Base-by-base conservation (phyloP, 2,113 vertebrate genomes). In the Paracanthobrama guichenoti region DNA sequence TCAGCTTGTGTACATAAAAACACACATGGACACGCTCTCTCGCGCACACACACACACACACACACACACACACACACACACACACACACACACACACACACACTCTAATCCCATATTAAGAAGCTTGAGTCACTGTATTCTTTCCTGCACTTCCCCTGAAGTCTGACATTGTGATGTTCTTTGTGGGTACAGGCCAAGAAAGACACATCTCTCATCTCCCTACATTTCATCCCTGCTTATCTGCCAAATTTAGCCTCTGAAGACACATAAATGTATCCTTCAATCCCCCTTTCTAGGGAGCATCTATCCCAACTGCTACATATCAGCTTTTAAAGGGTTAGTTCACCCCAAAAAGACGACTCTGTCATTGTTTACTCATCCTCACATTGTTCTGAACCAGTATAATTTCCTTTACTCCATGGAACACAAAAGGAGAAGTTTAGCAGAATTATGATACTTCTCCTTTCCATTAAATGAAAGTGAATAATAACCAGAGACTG, bases 51-150 rank as follows among this genome's bases (percentile, higher is more conserved):
- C 39, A 46, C 46, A 22, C 62, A 2, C 44, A 31, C 31, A 31
- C 31, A 31, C 31, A 31, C 31, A 31, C 31, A 31, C 31, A 31
- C 31, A 31, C 31, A 31, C 31, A 31, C 31, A 31, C 31, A 31
- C 31, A 31, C 31, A 31, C 31, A 31, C 31, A 31, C 31, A 31
- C 31, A 73, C 53, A 48, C 18, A 69, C 39, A 46, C 31, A 16
- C 62, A 1, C 44, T 74, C 82, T 48, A 69, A 84, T 79, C 82
- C 71, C 18, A 48, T 50, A 78, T 69, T 82, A 86, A 86, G 62
- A 20, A 82, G 85, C 20, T 31, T 50, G n/a, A 67, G 31, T 76
- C 71, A 60, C 66, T 22, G 42, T 7, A 24, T 20, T 31, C 59
- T 84, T 60, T 53, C 24, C 14, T 71, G 24, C 5, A 18, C 55